A percentile compares a stretch with the other conserved stretches of the same genome.
These are phyloP conservation scores for Nomada lathburiana DNA, from an alignment of 2,888 invertebrate species.

Conservation along the genomic window DNA sequence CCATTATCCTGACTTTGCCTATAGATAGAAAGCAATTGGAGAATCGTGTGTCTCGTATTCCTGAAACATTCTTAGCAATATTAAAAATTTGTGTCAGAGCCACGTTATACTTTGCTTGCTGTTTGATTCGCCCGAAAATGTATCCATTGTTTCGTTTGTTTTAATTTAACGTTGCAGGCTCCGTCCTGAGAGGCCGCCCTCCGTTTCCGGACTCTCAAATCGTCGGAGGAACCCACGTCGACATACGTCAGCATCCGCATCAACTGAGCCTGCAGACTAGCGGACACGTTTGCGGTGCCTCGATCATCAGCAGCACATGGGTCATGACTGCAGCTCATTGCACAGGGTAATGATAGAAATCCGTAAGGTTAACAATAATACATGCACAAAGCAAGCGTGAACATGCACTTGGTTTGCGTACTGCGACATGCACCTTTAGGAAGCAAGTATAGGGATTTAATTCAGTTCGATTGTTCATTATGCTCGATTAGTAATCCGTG, in stretches of 20 bases:
- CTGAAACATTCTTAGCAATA: too few species aligned
- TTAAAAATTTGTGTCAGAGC: too few species aligned
- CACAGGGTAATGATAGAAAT: slow-evolving; percentile 65
- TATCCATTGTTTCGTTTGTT: background rate
- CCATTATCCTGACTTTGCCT: too few species aligned
- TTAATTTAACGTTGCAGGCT: slow-evolving; percentile 49
- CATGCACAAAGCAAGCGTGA: background rate
- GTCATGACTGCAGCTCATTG: slow-evolving; percentile 81
- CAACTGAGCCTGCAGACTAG: slow-evolving; percentile 76
- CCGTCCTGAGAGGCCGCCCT: background rate
- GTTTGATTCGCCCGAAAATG: too few species aligned
- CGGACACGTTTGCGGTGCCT: slow-evolving; percentile 78
- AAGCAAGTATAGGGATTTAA: background rate
- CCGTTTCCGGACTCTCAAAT: slow-evolving; percentile 69
- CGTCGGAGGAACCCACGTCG: slow-evolving; percentile 79
- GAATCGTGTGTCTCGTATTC: too few species aligned
- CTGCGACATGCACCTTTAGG: background rate
- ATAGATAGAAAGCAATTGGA: too few species aligned
- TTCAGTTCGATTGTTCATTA: too few species aligned
- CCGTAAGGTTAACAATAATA: slow-evolving; percentile 26
- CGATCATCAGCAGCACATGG: slow-evolving; percentile 78
- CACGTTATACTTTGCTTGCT: too few species aligned
- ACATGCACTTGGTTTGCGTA: background rate
- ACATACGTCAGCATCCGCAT: slow-evolving; percentile 80
- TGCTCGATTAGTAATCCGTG: too few species aligned